phyloP scores from a whole-genome alignment of 1,140 invertebrate species.

The Calliopsis andreniformis region DNA sequence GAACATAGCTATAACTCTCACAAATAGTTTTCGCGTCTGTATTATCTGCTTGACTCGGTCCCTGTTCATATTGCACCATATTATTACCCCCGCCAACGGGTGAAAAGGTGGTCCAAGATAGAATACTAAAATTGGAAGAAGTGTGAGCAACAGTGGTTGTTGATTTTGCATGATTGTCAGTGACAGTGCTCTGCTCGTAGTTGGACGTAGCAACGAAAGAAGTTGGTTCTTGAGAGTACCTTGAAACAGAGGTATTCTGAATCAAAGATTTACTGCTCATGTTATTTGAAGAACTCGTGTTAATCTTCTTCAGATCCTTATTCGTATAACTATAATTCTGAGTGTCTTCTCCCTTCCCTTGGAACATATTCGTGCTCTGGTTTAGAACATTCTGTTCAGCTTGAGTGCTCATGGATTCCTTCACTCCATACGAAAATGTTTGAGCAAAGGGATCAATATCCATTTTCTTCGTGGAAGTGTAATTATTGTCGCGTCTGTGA shows the following conservation, averaged over 20 bases:
- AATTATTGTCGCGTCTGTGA: constrained; percentile 61
- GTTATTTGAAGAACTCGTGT: constrained; percentile 38
- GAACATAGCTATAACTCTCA: constrained; percentile 76
- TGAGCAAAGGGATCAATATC: constrained; percentile 67
- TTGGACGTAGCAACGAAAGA: constrained; percentile 70
- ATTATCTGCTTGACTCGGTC: constrained; percentile 60
- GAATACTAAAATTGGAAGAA: constrained; percentile 79
- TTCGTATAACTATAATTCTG: constrained; percentile 57
- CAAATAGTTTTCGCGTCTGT: constrained; percentile 73
- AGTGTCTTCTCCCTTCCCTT: constrained; percentile 47
- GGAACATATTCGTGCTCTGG: constrained; percentile 41
- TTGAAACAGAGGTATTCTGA: constrained; percentile 43
- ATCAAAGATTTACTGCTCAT: constrained; percentile 52
- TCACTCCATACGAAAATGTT: constrained; percentile 63
- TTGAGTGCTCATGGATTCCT: constrained; percentile 38
- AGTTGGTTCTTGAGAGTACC: constrained; percentile 69
- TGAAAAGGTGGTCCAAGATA: constrained; percentile 80
- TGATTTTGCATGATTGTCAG: constrained; percentile 70
- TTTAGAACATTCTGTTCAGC: constrained; percentile 45
- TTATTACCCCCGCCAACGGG: constrained; percentile 69
- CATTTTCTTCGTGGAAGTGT: constrained; percentile 69
- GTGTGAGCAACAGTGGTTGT: constrained; percentile 79
- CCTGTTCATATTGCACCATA: constrained; percentile 72
- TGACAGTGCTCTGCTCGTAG: constrained; percentile 71
- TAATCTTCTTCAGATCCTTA: constrained; percentile 65